A percentile compares a stretch with the other conserved stretches of the same genome.
Conservation (phyloP, 2,113 vertebrate species). For the Rhabdomys dilectus region DNA sequence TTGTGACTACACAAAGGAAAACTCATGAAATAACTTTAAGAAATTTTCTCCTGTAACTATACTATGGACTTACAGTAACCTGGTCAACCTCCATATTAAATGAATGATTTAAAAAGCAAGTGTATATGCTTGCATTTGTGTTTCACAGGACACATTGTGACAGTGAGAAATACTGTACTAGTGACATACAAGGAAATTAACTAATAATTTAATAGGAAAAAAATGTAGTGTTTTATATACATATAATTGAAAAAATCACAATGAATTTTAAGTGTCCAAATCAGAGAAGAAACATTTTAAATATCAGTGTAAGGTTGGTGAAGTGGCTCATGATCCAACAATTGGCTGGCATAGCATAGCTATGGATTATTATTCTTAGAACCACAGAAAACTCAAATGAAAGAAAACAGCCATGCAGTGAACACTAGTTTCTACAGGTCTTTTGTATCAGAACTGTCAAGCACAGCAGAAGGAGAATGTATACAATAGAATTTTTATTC, state of each 20-base stretch:
- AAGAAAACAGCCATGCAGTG: not conserved
- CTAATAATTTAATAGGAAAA: slow-evolving; percentile 11
- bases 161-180: not conserved
- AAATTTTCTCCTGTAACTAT: not conserved
- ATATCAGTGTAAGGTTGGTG: not conserved
- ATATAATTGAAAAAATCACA: not conserved
- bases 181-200: not conserved
- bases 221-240: not conserved
- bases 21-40: not conserved
- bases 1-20: not conserved
- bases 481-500: not conserved
- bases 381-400: not conserved
- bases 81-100: not conserved
- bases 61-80: not conserved
- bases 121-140: not conserved
- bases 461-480: not conserved
- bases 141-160: not conserved
- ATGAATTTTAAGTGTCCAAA: not conserved
- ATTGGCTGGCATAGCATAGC: not conserved
- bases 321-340: not conserved
- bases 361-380: no score
- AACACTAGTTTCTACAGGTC: not conserved
- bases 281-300: not conserved
- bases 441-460: not conserved
- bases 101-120: slow-evolving; percentile 34